phyloP scores from a whole-genome alignment of 2,113 vertebrate genomes.

The Phrynosoma blainvillii region DNA sequence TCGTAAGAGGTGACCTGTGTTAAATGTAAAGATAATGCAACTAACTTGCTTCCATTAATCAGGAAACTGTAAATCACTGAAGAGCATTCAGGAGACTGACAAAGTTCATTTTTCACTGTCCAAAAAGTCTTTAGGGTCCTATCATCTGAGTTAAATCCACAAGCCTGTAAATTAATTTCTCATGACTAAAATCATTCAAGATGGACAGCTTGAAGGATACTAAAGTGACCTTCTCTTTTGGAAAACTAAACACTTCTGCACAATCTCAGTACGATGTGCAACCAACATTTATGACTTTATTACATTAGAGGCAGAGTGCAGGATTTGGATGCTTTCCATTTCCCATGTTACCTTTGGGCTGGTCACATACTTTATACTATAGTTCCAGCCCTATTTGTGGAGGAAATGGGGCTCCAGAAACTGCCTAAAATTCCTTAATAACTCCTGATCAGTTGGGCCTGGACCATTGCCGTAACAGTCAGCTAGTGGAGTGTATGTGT shows the following conservation, averaged over 20 bases:
- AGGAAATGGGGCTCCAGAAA: neutral
- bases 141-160: conserved; percentile 52
- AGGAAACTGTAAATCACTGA: conserved; percentile 49
- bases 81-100: conserved; percentile 31
- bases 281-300: neutral
- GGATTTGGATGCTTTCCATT: neutral
- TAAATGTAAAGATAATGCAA: conserved; percentile 33
- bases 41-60: conserved; percentile 21
- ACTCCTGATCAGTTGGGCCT: neutral
- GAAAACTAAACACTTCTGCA: conserved; percentile 8
- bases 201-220: conserved; percentile 54
- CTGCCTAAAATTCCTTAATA: too few relatives aligned
- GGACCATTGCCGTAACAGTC: neutral
- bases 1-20: conserved; percentile 31
- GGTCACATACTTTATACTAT: neutral
- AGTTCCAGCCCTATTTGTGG: neutral
- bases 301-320: fast-evolving
- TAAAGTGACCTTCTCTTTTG: conserved; percentile 52
- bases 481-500: neutral
- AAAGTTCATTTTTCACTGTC: conserved; percentile 63
- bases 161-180: conserved; percentile 64
- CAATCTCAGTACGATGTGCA: neutral
- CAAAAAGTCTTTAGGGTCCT: conserved; percentile 48
- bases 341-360: fast-evolving
- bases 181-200: conserved; percentile 60